A percentile compares a stretch with the other conserved stretches of the same genome.
phyloP scores from a whole-genome alignment of 1,140 invertebrate species.

The Drosophila miranda region DNA sequence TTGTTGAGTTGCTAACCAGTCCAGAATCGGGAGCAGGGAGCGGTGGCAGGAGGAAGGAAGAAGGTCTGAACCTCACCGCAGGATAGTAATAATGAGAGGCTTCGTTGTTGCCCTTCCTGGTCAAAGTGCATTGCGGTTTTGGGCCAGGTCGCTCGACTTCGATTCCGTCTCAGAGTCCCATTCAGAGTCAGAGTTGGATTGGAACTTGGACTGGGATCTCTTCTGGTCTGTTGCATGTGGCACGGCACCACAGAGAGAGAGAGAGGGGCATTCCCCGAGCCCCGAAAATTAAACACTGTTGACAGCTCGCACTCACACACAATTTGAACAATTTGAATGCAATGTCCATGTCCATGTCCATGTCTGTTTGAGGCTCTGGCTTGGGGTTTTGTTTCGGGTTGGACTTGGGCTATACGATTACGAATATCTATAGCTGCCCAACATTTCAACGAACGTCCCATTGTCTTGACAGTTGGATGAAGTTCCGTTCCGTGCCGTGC shows the following conservation, averaged over 20 bases:
- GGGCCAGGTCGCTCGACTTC: slow-evolving; percentile 9
- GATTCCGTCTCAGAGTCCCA: slow-evolving; percentile 11
- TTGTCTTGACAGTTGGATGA: slow-evolving; percentile 74
- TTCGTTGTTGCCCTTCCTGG: slow-evolving; percentile 24
- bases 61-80: slow-evolving; percentile 7
- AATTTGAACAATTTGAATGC: slow-evolving; percentile 67
- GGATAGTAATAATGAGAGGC: slow-evolving; percentile 54
- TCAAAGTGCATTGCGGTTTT: slow-evolving; percentile 79
- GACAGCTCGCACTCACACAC: slow-evolving; percentile 75
- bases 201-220: neutral
- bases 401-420: neutral
- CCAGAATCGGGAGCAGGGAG: neutral
- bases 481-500: slow-evolving; percentile 14
- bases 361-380: slow-evolving; percentile 2
- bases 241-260: slow-evolving; percentile 38
- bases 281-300: slow-evolving; percentile 76
- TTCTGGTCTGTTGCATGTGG: slow-evolving; percentile 56
- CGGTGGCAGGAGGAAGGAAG: slow-evolving; percentile 11
- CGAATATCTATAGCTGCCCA: slow-evolving; percentile 39
- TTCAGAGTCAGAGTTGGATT: slow-evolving; percentile 7
- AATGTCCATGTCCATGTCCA: slow-evolving; percentile 27
- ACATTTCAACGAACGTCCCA: slow-evolving; percentile 49
- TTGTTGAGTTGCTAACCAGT: slow-evolving; percentile 70
- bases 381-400: neutral
- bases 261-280: slow-evolving; percentile 27